Base-by-base conservation (phyloP, 1,140 invertebrate genomes). In the Dendrolimus kikuchii region DNA sequence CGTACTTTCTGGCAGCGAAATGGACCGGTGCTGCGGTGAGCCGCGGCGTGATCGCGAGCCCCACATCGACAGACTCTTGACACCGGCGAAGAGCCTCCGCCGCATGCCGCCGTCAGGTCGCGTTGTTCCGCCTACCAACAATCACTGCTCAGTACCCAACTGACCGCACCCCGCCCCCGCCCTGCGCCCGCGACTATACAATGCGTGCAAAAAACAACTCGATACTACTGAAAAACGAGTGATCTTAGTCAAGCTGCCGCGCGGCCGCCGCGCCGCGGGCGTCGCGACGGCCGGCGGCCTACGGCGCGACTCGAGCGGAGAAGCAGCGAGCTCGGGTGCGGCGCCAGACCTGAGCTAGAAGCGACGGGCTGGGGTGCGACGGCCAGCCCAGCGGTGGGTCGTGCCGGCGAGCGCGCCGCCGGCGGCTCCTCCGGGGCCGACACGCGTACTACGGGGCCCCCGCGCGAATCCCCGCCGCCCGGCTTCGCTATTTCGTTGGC, bases 1-100 rank as follows among this genome's bases (percentile, higher is more conserved):
- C 90, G 90, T 94, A 94, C 92, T 94, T 93, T 94, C 92, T 78
- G 92, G 92, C 76, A 93, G 90, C 71, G 92, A 93, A 87, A 93
- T 93, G 87, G 92, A 93, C 71, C 91, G 91, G 87, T 92, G 90
- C 81, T 92, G 91, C 65, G 92, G 91, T 74, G 93, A 90, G 72
- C 89, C 89, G 74, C 89, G 89, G 62, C 91, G 88, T 62, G 90
- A 88, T 51, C 90, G 88, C 60, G 89, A 90, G 60, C 92, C 91
- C 86, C 92, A 93, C 68, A 92, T 91, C 62, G 92, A 92, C 66
- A 93, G 86, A 75, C 92, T 93, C 81, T 92, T 92, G 88, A 93
- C 91, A 47, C 92, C 92, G 68, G 92, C 92, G 87, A 93, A 93
- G 64, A 93, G 88, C 39, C 91, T 89, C 68, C 91, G 87, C 59